Base-by-base conservation (phyloP, 2,888 invertebrate species). In the Pollenia amentaria region DNA sequence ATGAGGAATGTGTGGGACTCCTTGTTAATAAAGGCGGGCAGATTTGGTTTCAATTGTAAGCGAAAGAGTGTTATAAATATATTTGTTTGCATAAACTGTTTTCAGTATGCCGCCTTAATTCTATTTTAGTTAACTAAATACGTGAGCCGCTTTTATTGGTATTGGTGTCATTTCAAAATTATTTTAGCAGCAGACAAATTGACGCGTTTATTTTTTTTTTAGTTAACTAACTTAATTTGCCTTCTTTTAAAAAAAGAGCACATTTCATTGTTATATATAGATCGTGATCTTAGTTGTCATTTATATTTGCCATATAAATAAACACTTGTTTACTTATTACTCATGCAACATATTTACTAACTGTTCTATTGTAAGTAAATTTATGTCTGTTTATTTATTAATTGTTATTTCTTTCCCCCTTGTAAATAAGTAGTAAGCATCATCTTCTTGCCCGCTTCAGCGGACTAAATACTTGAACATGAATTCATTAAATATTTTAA, bases 171-270 rank as follows among this genome's bases (percentile, higher is more conserved):
- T 70, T 55, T 67, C 18, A 16, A 46, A 44, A 42, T 73, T 60
- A 64, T 72, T 76, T 53, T 80, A 46, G 88, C 82, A 88, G 89
- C 90, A 91, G 91, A 91, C 91, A 91, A 91, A 90, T 91, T 91
- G 91, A 92, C 91, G 92, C 92, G 89, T 88, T 90, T 55, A 60
- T 77, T 38, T 21, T 73, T 62, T 57, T 53, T 57, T 46, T 64
- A 46, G 62, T 64, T 70, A 64, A 70, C 57, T 72, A 64, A 70
- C 51, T 72, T 85, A 82, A 72, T 76, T 80, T 83, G 75, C 70
- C 51, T 64, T 42, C 42, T 60, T 46, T 44, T 42, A 62, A 10
- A 16, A 51, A 72, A 40, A 72, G 11, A 18, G 11, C 9, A 57
- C 46, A 70, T 81, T 73, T 69, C 29, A 16, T 75, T 76, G 55